Conservation (phyloP, 2,113 vertebrate genomes). For the Nicator chloris region DNA sequence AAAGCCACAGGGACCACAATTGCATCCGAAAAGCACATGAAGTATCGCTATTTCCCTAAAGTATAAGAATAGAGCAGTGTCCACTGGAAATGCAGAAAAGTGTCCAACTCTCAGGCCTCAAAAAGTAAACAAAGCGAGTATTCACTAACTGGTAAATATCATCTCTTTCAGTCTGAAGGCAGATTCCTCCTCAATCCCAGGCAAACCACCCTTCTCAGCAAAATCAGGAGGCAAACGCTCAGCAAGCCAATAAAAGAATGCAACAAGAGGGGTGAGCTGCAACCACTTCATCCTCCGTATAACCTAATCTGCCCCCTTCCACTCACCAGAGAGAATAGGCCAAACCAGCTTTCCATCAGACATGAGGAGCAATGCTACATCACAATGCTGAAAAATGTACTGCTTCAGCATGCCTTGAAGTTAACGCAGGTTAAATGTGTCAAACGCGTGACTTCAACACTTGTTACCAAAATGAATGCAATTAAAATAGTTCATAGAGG, state of each 20-base stretch:
- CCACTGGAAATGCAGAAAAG: neutral
- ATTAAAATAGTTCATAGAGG: neutral
- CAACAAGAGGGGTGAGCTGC: neutral
- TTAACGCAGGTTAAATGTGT: neutral
- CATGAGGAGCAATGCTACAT: neutral
- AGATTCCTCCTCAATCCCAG: neutral
- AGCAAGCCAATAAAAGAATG: neutral
- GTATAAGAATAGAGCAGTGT: neutral
- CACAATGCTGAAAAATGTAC: neutral
- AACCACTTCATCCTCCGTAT: neutral
- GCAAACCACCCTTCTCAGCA: neutral
- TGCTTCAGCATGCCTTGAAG: neutral
- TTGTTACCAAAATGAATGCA: neutral
- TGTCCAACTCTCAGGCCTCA: neutral
- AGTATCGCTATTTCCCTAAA: neutral
- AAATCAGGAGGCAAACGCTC: neutral
- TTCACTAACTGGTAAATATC: neutral
- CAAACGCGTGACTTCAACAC: neutral
- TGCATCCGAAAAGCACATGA: neutral
- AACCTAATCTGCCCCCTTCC: neutral
- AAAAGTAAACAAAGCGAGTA: neutral
- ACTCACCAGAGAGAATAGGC: neutral
- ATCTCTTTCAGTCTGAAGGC: neutral
- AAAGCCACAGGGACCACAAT: neutral
- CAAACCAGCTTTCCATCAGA: neutral